These are phyloP conservation scores for Pocillopora meandrina DNA, from an alignment of 92 coral and sea anemone species.

Conservation along the genomic window DNA sequence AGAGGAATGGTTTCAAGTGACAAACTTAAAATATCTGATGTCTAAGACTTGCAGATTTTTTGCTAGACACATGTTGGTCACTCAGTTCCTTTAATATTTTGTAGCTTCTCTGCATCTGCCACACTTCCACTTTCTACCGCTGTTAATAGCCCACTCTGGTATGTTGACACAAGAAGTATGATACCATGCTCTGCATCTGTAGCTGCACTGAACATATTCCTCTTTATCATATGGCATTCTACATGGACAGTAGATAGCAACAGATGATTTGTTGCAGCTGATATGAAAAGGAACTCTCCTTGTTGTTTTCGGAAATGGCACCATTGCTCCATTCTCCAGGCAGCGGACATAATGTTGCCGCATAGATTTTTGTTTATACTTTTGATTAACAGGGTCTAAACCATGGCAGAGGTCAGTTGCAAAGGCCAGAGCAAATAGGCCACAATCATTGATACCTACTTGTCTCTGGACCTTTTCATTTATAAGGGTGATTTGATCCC, in stretches of 20 bases:
- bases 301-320: slow-evolving; percentile 44
- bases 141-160: slow-evolving; percentile 2
- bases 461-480: slow-evolving; percentile 63
- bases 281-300: slow-evolving; percentile 47
- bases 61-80: too few relatives aligned
- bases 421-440: slow-evolving; percentile 53
- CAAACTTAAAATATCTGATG: too few relatives aligned
- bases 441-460: slow-evolving; percentile 43
- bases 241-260: slow-evolving; percentile 53
- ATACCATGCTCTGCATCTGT: background rate
- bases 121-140: background rate
- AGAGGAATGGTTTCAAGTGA: too few relatives aligned
- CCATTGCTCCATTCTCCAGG: slow-evolving; percentile 40
- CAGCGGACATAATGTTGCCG: slow-evolving; percentile 55
- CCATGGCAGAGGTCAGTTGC: slow-evolving; percentile 67
- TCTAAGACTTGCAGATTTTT: too few relatives aligned
- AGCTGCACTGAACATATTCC: slow-evolving; percentile 48
- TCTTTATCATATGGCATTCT: slow-evolving; percentile 48
- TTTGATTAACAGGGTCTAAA: slow-evolving; percentile 42
- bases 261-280: slow-evolving; percentile 31
- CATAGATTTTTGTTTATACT: slow-evolving; percentile 46
- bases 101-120: background rate
- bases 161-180: slow-evolving; percentile 34
- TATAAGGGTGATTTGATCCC: slow-evolving; percentile 23
- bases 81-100: background rate